Conservation (phyloP, 2,888 invertebrate genomes). For the Cryptus viduatorius region DNA sequence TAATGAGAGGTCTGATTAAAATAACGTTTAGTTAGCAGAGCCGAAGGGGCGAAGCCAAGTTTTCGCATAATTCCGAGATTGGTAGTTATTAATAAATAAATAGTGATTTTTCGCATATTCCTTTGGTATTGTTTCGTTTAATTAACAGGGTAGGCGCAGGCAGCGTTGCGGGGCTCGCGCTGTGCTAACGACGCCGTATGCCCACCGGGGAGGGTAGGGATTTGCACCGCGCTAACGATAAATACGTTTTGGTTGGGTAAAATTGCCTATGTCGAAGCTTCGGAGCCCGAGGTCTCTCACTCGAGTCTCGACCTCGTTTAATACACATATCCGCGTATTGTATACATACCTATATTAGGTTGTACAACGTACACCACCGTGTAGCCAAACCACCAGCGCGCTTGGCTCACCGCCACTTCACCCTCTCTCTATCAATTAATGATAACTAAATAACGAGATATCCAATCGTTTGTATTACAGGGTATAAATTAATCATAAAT, state of each 20-base stretch:
- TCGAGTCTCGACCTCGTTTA: constrained; percentile 1
- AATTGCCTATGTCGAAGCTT: background rate
- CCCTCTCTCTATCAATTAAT: constrained; percentile 7
- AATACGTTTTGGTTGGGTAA: constrained; percentile 6
- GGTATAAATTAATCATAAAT: constrained; percentile 1
- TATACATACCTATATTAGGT: background rate
- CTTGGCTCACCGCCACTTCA: constrained; percentile 22
- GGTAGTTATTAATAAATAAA: background rate
- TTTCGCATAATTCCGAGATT: background rate
- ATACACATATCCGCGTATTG: background rate
- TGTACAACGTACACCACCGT: background rate
- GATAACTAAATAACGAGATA: constrained; percentile 19
- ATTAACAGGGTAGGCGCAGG: background rate
- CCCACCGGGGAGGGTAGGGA: background rate
- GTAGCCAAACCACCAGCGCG: background rate
- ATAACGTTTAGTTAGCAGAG: background rate
- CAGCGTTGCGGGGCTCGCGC: background rate
- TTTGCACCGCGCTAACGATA: constrained; percentile 10
- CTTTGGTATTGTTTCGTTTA: background rate
- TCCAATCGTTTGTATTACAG: constrained; percentile 8
- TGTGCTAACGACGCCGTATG: background rate
- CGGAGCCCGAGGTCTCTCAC: background rate
- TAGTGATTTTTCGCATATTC: background rate
- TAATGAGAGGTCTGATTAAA: no score
- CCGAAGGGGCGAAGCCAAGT: background rate